Conservation (phyloP, 92 coral and sea anemone genomes). For the Epizoanthus ramosus region DNA sequence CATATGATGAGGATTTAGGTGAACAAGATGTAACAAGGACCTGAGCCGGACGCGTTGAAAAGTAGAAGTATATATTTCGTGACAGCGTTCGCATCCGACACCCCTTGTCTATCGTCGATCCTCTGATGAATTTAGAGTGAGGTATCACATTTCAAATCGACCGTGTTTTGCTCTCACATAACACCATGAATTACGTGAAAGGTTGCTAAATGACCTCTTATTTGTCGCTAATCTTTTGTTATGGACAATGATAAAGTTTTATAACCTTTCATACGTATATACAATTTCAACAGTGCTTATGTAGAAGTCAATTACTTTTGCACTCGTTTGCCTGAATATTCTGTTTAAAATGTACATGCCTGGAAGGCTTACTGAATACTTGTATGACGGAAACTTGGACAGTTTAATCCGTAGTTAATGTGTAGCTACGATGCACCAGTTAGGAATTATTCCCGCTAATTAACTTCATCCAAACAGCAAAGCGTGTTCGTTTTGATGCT, state of each 20-base stretch:
- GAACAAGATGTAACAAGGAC: too few species aligned
- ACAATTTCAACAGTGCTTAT: conserved; percentile 26
- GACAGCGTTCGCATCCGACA: not conserved
- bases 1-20: not conserved
- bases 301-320: not conserved
- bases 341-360: conserved; percentile 1
- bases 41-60: not conserved
- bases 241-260: conserved; percentile 10
- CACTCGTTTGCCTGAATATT: not conserved
- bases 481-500: not conserved
- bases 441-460: conserved; percentile 12
- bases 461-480: conserved; percentile 14
- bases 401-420: conserved; percentile 15
- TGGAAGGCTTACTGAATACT: not conserved
- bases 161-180: not conserved
- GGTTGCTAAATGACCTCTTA: conserved; percentile 7
- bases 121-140: too few species aligned
- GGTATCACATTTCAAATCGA: too few species aligned
- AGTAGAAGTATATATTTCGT: not conserved
- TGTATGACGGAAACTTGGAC: conserved; percentile 11
- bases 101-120: not conserved
- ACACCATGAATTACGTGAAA: conserved; percentile 13
- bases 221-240: conserved; percentile 15
- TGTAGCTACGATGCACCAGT: not conserved
- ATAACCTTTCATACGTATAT: not conserved